Evolutionary conservation across 2,888 invertebrate species (phyloP).

Genomic region (Andricus quercusramuli): DNA sequence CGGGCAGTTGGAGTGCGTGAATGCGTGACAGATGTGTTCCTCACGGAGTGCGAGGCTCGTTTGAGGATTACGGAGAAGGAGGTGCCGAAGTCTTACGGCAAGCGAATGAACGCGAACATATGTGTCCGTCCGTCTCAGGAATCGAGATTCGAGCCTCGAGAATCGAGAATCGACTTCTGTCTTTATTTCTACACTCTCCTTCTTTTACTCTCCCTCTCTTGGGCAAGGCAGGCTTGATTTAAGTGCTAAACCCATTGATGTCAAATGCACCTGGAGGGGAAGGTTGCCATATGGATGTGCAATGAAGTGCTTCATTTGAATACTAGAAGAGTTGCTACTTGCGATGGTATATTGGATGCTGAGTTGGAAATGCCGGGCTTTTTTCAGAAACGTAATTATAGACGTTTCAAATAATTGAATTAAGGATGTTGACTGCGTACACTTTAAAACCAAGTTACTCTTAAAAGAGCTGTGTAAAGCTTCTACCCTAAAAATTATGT

Average conservation of each 20-base stretch:
- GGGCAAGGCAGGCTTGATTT: slow-evolving; percentile 28
- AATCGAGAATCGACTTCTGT: slow-evolving; percentile 65
- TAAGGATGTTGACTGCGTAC: too few relatives aligned
- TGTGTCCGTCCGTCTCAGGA: slow-evolving; percentile 61
- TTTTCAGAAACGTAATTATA: neutral
- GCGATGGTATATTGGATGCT: neutral
- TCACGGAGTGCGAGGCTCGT: slow-evolving; percentile 77
- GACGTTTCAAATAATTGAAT: too few relatives aligned
- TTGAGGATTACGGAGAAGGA: slow-evolving; percentile 76
- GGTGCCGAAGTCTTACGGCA: slow-evolving; percentile 75
- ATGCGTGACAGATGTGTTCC: slow-evolving; percentile 72
- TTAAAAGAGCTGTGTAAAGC: too few relatives aligned
- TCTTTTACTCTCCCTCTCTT: slow-evolving; percentile 38
- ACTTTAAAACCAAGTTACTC: too few relatives aligned
- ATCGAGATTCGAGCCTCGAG: slow-evolving; percentile 68
- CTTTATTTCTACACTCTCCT: slow-evolving; percentile 49
- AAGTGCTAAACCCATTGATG: slow-evolving; percentile 29
- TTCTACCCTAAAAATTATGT: too few relatives aligned
- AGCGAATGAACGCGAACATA: slow-evolving; percentile 67
- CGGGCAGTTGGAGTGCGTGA: slow-evolving; percentile 56
- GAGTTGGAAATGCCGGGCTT: neutral
- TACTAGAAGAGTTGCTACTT: neutral
- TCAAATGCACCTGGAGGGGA: slow-evolving; percentile 15
- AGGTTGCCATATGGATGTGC: slow-evolving; percentile 7
- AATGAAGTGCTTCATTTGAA: slow-evolving; percentile 14